Evolutionary conservation across 2,888 invertebrate genomes (phyloP), one percentile per base, ranked within the genome.

Genomic region (Hydrotaea cyrtoneurina): DNA sequence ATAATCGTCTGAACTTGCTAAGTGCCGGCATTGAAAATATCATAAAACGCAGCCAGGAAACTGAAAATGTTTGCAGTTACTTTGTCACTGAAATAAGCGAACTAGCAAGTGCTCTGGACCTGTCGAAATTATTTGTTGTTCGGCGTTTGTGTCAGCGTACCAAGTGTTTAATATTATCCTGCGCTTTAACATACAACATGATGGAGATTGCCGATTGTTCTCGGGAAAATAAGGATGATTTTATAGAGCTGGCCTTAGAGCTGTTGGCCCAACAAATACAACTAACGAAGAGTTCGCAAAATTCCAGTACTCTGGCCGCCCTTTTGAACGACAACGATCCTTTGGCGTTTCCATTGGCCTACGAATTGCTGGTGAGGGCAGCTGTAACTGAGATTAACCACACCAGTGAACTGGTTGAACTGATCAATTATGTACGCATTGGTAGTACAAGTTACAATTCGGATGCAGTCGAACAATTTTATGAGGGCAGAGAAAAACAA

Each of bases 211-310:
- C 89, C 36, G 89, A 90, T 23, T 90, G 91, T 62, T 86, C 86
- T 39, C 83, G 86, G 8, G 74, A 81, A 0, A 91, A 91, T 82
- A 87, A 87, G 19, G 86, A 87, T 17, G 86, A 90, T 21, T 92
- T 90, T 53, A 88, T 91, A 10, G 89, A 89, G 46, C 87, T 93
- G 55, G 91, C 89, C 2, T 81, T 91, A 13, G 88, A 91, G 39
- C 80, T 92, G 59, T 81, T 92, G 64, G 87, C 87, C 1, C 92
- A 92, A 83, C 91, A 92, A 83, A 91, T 92, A n/a, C 53, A 71
- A 7, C 78, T 85, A 0, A 87, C 88, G 23, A 90, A 87, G 64
- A 87, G 86, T 46, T 74, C 72, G 5, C 77, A 80, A 36, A 72
- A 43, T 15, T 36, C 64, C 0, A 85, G 21, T 43, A 53, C 83